Base-by-base conservation (phyloP, 2,113 vertebrate species). In the Plecturocebus donacophilus region DNA sequence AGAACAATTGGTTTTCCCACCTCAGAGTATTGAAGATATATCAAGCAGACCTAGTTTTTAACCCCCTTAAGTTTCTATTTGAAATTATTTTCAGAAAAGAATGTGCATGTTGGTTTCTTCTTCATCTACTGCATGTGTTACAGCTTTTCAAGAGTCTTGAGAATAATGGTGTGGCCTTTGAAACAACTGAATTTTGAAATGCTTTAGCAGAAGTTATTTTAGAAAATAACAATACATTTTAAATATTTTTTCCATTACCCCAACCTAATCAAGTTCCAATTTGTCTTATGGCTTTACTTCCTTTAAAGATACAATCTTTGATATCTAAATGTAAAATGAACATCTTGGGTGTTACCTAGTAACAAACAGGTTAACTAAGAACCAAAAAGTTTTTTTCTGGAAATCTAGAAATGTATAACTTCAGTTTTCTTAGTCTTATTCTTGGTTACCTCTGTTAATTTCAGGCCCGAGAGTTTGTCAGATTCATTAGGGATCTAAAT, bases 71-170 rank as follows among this genome's bases (percentile, higher is more conserved):
- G 21, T 94, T 84, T 47, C 58, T 92, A 0, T 95, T 95, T 95
- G 75, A 93, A 82, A 70, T 88, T 86, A 47, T 86, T 93, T 17
- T 54, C 19, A 14, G 54, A 79, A 71, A 96, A 79, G 92, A 94
- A 61, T 66, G 19, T 95, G 94, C 96, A 87, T 97, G 94, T 79
- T 87, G 75, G 54, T 95, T 97, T 96, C 27, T 95, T 87, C 54
- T 40, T 86, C 54, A 95, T 38, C 30, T 19, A 71, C 5, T 96
- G 80, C 75, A 79, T 96, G 92, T 88, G 49, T 64, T 88, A 45
- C 1, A 68, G 47, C 54, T 94, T 97, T 95, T 81, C 8, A 68
- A 13, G 5, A 54, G 85, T 90, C 56, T 90, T 96, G 16, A 92
- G 14, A 92, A 89, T 96, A 92, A 88, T 75, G 88, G 19, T 82